These are phyloP conservation scores for Leucoptera coffeella DNA, from an alignment of 2,888 invertebrate species.

Conservation along the genomic window DNA sequence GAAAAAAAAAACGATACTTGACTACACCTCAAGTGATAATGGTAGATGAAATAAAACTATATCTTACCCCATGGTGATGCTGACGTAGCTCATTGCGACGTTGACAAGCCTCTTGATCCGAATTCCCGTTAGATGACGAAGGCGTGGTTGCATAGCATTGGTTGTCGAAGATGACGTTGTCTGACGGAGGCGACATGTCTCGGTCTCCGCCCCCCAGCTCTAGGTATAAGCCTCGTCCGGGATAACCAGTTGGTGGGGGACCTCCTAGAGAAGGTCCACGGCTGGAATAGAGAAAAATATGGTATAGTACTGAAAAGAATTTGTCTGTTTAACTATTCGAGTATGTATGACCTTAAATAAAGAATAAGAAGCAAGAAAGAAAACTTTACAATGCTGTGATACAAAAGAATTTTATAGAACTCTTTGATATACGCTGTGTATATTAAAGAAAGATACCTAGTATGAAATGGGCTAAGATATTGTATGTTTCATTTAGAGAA, in stretches of 20 bases:
- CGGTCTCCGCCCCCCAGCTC: constrained; percentile 58
- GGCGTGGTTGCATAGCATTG: constrained; percentile 93
- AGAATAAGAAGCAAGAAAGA: not conserved
- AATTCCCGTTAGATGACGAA: constrained; percentile 88
- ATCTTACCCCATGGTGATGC: constrained; percentile 58
- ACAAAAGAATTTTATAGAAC: no score
- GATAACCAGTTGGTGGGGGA: constrained; percentile 56
- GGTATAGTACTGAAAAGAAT: no score
- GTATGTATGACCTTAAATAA: no score
- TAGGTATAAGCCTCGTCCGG: constrained; percentile 68
- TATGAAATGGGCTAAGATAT: no score
- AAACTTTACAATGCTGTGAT: no score
- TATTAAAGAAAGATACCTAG: no score
- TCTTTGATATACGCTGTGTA: no score
- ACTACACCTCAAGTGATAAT: no score
- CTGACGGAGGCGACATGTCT: constrained; percentile 79
- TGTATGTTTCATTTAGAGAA: no score
- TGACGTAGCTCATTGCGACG: constrained; percentile 52
- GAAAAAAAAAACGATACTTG: no score
- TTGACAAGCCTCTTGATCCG: constrained; percentile 73
- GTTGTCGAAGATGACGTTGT: constrained; percentile 91
- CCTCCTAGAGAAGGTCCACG: constrained; percentile 41
- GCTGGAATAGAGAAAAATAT: constrained; percentile 10
- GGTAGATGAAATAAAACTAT: no score
- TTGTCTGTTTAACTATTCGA: no score